Base-by-base conservation (phyloP, 2,888 invertebrate species). In the Drosophila prostipennis region DNA sequence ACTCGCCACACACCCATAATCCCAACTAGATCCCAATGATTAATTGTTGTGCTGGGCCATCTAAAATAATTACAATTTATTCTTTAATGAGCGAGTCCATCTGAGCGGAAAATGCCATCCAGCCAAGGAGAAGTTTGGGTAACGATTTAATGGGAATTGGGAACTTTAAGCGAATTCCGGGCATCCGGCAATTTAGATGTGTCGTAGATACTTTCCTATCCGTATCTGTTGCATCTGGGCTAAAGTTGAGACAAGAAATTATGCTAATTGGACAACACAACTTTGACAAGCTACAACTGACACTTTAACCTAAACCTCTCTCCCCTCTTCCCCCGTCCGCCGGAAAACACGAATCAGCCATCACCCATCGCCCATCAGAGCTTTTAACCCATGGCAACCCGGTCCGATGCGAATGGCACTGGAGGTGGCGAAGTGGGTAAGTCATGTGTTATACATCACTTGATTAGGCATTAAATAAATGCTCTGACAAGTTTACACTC, bases 391-490 rank as follows among this genome's bases (percentile, higher is more conserved):
- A 29, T 46, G 46, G 45, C 46, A 43, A 6, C 6, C 6, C 13
- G 26, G 45, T 23, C 43, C 26, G 16, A 43, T 6, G 1, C 13
- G 16, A 43, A 43, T 6, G 42, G 43, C 23, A 32, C 6, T n/a
- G 13, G 19, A 51, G 51, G 37, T 19, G 52, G 42, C 37, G 13
- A 61, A 48, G 59, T 59, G 64, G 64, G 64, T 26, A 64, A 53
- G 49, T 67, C 76, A 49, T 79, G 65, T 69, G 76, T 60, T 57
- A 55, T 53, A 74, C 68, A 74, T 60, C 74, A 78, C 73, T 74
- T 80, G 76, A 78, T 78, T 79, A 78, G 73, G 76, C 82, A 80
- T 78, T 76, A 74, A 76, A 69, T 68, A 76, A 64, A 80, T 76
- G 55, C 51, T 60, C 69, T 48, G 53, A 65, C 45, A 51, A 64